Conservation (phyloP, 2,888 invertebrate species). For the Polymixis flavicincta region DNA sequence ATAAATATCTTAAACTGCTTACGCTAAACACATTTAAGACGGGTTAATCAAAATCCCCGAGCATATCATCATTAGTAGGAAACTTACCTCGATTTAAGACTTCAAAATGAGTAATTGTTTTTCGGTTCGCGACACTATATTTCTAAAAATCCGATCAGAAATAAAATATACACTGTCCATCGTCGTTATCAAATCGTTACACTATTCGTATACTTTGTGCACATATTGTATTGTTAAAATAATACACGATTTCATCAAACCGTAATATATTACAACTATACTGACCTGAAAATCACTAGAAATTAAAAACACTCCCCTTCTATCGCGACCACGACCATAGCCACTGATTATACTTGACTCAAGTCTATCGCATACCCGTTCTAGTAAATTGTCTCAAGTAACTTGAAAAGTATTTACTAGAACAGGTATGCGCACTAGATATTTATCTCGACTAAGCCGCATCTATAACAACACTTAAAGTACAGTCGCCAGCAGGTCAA, state of each 20-base stretch:
- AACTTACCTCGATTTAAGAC: constrained; percentile 58
- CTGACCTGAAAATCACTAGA: constrained; percentile 70
- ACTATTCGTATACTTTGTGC: constrained; percentile 53
- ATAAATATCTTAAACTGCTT: constrained; percentile 20
- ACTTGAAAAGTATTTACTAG: neutral
- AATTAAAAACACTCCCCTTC: constrained; percentile 73
- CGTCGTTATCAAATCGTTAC: constrained; percentile 51
- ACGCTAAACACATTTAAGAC: neutral
- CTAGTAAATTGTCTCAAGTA: too few relatives aligned
- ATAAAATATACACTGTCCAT: constrained; percentile 59
- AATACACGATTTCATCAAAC: constrained; percentile 60
- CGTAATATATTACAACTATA: constrained; percentile 57
- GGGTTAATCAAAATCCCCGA: constrained; percentile 22
- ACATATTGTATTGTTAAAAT: constrained; percentile 58
- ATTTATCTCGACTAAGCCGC: neutral
- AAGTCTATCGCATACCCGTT: too few relatives aligned
- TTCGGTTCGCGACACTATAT: constrained; percentile 54
- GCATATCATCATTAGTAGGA: constrained; percentile 33
- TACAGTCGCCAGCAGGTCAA: neutral
- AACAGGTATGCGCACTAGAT: neutral
- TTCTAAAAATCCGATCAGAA: constrained; percentile 59
- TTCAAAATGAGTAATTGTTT: constrained; percentile 55
- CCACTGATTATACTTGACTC: constrained; percentile 13
- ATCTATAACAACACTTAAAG: neutral
- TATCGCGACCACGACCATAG: constrained; percentile 66